Conservation (phyloP, 2,113 vertebrate genomes). For the Mesembrinibis cayennensis region DNA sequence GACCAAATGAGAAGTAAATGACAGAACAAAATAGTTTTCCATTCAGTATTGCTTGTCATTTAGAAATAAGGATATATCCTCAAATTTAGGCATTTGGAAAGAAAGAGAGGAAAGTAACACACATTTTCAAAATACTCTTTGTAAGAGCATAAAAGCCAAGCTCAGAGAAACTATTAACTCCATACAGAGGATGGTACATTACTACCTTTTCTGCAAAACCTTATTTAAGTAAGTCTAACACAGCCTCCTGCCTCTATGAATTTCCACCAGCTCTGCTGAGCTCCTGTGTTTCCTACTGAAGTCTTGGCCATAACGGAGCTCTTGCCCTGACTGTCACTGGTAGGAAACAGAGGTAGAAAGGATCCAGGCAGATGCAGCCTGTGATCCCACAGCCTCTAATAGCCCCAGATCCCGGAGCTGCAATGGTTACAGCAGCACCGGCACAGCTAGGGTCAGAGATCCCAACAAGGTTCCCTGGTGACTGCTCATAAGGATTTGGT, state of each 20-base stretch:
- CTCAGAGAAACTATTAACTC: background rate
- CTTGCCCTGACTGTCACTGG: background rate
- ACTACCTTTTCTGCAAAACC: background rate
- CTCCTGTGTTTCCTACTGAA: background rate
- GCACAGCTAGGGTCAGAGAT: background rate
- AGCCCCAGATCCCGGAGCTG: background rate
- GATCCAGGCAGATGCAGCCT: background rate
- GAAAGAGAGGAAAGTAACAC: background rate
- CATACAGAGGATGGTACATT: background rate
- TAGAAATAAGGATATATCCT: background rate
- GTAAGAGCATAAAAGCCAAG: background rate
- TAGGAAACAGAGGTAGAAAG: background rate
- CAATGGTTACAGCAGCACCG: background rate
- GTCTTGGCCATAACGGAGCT: background rate
- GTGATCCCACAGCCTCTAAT: background rate
- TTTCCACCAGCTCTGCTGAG: background rate
- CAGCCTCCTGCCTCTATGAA: background rate
- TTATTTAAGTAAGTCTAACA: background rate
- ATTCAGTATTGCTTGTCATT: background rate
- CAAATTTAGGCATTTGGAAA: background rate
- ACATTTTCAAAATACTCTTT: background rate
- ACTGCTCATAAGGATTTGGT: background rate
- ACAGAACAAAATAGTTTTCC: conserved; percentile 8
- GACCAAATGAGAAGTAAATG: conserved; percentile 20
- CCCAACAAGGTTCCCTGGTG: background rate